Evolutionary conservation across 2,888 invertebrate genomes (phyloP).

Genomic region (Antheraea yamamai): DNA sequence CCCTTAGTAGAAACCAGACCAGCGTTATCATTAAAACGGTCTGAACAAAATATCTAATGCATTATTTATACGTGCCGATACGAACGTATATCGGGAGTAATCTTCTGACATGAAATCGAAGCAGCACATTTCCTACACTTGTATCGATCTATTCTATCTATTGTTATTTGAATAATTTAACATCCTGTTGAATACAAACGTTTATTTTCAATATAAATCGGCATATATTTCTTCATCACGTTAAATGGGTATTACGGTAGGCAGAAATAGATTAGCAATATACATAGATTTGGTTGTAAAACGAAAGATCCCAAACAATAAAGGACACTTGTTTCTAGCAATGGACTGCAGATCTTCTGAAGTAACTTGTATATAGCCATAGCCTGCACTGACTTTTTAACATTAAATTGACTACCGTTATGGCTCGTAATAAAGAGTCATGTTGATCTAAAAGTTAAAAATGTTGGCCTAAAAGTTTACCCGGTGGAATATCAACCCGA

Average conservation of each 20-base stretch:
- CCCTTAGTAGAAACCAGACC: slow-evolving; percentile 28
- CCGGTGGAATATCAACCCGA: no score
- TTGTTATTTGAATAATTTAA: slow-evolving; percentile 37
- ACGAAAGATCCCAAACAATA: background rate
- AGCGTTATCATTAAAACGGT: slow-evolving; percentile 59
- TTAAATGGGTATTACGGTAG: background rate
- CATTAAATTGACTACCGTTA: no score
- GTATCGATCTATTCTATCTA: slow-evolving; percentile 36
- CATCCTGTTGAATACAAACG: slow-evolving; percentile 14
- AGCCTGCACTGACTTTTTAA: no score
- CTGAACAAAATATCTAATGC: slow-evolving; percentile 48
- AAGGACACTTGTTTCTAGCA: no score
- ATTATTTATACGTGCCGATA: slow-evolving; percentile 58
- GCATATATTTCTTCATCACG: slow-evolving; percentile 4
- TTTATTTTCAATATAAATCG: background rate
- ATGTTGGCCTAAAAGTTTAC: no score
- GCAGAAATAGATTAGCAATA: slow-evolving; percentile 17
- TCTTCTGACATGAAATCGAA: slow-evolving; percentile 36
- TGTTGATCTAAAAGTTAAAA: no score
- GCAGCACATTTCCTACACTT: slow-evolving; percentile 26
- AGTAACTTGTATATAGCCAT: no score
- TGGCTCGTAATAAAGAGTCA: no score
- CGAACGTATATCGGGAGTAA: slow-evolving; percentile 48
- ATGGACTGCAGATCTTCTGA: no score
- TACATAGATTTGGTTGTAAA: background rate